Evolutionary conservation across 2,113 vertebrate species (phyloP).

Genomic region (Genyomyrus donnyi): DNA sequence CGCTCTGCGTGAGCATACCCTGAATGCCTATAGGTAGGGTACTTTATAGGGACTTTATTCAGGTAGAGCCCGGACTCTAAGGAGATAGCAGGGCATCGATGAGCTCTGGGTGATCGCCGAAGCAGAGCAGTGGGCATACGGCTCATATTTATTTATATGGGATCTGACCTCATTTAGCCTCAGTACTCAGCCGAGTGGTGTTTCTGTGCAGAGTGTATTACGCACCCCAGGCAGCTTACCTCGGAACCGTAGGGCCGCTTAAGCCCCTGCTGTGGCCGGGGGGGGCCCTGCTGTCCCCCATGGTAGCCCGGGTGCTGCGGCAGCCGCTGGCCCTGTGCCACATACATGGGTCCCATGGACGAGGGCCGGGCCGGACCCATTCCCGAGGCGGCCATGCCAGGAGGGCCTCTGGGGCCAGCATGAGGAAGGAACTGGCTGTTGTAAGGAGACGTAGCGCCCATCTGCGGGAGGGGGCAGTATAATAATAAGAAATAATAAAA

Average conservation of each 20-base stretch:
- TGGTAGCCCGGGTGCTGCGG: conserved; percentile 71
- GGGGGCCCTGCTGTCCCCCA: conserved; percentile 64
- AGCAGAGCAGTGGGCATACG: not conserved
- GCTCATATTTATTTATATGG: not conserved
- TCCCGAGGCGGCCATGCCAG: conserved; percentile 58
- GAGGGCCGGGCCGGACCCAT: conserved; percentile 62
- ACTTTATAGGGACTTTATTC: not conserved
- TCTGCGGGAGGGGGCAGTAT: conserved; percentile 48
- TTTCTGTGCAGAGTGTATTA: not conserved
- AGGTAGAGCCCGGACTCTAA: not conserved
- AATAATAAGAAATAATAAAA: not conserved
- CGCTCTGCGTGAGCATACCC: not conserved
- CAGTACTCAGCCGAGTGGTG: not conserved
- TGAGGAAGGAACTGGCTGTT: conserved; percentile 77
- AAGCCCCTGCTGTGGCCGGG: conserved; percentile 64
- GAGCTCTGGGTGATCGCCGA: not conserved
- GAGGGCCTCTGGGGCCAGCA: conserved; percentile 65
- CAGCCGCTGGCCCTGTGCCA: conserved; percentile 62
- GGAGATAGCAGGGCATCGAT: not conserved
- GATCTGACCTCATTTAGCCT: not conserved
- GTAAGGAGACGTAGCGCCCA: conserved; percentile 69
- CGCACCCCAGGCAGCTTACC: conserved; percentile 49
- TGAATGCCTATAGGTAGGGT: not conserved
- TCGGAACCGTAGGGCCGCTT: conserved; percentile 75
- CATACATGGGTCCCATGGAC: conserved; percentile 60